Base-by-base conservation (phyloP, 2,888 invertebrate genomes). In the Chloroclysta siterata region DNA sequence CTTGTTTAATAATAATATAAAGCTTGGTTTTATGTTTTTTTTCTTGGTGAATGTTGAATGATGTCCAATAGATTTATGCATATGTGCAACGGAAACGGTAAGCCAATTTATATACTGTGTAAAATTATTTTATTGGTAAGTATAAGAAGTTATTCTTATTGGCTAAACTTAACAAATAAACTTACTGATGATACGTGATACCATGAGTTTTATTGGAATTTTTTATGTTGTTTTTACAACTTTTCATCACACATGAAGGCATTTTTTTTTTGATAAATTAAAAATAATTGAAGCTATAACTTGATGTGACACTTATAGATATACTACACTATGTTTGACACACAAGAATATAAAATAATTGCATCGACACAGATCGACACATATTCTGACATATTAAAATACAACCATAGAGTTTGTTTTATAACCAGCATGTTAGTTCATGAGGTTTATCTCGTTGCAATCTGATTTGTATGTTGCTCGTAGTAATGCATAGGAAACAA, bases 151-250 rank as follows among this genome's bases (percentile, higher is more conserved):
- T n/a, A n/a, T n/a, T n/a, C n/a, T n/a, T n/a, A n/a, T n/a, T 22
- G 22, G 22, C 22, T 2, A 22, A 22, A 22, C 22, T 17, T 46
- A 10, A 44, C 17, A 13, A 13, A 33, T 53, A 46, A 33, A 61
- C 69, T 69, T 63, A 71, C 71, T 71, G 71, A 42, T 71, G 71
- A 11, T 71, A 71, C 6, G 71, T 71, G 33, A 69, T 68, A 2
- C 71, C 71, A 53, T 72, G 58, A 22, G 50, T 29, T 63, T 70
- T 70, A 44, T 65, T 70, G 0, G 52, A 60, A 47, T 70, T 70
- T 51, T 68, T 69, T n/a, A 70, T 72, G 47, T 69, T 69, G 17
- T 72, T 72, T 60, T 66, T 72, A 57, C 72, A 72, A 63, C 53
- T 63, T 63, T 60, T 72, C n/a, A 72, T 56, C 48, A 72, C 59